Evolutionary conservation across 2,113 vertebrate genomes (phyloP), one percentile per base, ranked within the genome.

Genomic region (Micromys minutus): DNA sequence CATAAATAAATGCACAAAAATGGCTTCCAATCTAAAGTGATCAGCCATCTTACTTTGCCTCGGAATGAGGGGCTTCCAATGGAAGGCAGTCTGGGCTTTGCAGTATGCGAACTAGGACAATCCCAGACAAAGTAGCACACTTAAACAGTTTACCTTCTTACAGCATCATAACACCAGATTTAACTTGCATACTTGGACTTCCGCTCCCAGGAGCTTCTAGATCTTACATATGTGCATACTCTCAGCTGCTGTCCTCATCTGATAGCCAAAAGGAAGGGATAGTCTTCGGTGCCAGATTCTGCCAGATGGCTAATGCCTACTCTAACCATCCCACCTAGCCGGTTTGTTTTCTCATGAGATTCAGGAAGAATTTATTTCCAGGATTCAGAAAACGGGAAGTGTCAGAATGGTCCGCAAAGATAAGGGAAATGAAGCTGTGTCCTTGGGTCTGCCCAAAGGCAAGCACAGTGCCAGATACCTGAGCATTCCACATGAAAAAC

Each of bases 341-440:
- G 85, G 31, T 52, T 94, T 89, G 75, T 79, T 81, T 83, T 84
- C 80, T 31, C 45, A 42, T 11, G 71, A 86, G 79, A 92, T 10
- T n/a, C 47, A 84, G 69, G 39, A 61, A 90, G 29, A n/a, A 55
- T 31, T 92, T 86, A 72, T 95, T 94, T 80, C 93, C 79, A 59
- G 77, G 81, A 88, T 75, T 94, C 59, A 52, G 89, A 93, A 89
- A 87, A 71, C 55, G 36, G 47, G 8, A 89, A 91, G n/a, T 87
- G 55, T 94, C 83, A 91, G 86, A 91, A 96, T 36, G 47, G 80
- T 94, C 67, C 63, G 67, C 26, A 92, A 95, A 71, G 86, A 90
- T 63, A 67, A 69, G 15, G 55, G 63, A 42, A 91, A 57, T 89
- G 52, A 88, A 95, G 47, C 29, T 80, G 50, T 5, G 0, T 65